Conservation (phyloP, 2,888 invertebrate species). For the Drosophila limbata region DNA sequence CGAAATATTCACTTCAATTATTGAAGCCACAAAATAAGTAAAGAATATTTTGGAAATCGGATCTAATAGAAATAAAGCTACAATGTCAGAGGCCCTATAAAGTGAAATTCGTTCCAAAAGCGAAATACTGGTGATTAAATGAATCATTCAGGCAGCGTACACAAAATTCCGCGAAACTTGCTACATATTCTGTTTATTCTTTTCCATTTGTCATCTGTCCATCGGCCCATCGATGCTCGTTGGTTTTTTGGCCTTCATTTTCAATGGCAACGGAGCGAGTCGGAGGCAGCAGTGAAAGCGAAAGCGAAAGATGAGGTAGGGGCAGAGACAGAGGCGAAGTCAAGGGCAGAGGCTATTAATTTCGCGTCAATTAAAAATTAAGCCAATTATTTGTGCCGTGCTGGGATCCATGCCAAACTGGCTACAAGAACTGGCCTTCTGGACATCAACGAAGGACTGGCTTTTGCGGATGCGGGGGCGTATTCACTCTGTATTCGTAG, state of each 20-base stretch:
- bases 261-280: constrained; percentile 31
- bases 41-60: neutral
- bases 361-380: constrained; percentile 82
- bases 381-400: constrained; percentile 79
- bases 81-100: too few species aligned
- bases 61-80: neutral
- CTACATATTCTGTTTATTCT: constrained; percentile 25
- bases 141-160: neutral
- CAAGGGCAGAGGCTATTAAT: constrained; percentile 72
- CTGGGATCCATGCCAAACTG: constrained; percentile 47
- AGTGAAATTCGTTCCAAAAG: neutral
- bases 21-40: too few species aligned
- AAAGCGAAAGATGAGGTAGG: neutral
- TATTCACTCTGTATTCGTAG: constrained; percentile 56
- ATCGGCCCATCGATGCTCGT: constrained; percentile 22
- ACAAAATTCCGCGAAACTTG: constrained; percentile 3
- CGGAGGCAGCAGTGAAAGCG: constrained; percentile 25
- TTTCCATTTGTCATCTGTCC: constrained; percentile 64
- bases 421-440: constrained; percentile 30
- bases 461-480: constrained; percentile 11
- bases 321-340: constrained; percentile 34
- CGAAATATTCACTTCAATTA: too few species aligned
- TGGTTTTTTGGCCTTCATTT: constrained; percentile 31
- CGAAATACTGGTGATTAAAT: neutral
- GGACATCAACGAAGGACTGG: constrained; percentile 37